Base-by-base conservation (phyloP, 2,888 invertebrate species). In the Rotaria sp. region DNA sequence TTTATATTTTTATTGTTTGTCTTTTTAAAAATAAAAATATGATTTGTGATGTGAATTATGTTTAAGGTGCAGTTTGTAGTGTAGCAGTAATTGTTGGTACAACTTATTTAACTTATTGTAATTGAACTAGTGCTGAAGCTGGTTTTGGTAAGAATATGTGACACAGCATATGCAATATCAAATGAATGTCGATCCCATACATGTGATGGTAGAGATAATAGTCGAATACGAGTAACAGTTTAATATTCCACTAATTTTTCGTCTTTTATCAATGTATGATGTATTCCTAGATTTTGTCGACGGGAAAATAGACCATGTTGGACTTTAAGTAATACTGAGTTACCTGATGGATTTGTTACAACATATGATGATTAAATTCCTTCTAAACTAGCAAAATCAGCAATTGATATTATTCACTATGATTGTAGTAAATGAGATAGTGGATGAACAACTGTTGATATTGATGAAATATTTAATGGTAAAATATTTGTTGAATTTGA, bases 351-450 rank as follows among this genome's bases (percentile, higher is more conserved):
- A 41, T 38, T 75, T 41, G 41, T 41, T 21, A 75, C 3, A 7
- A 74, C 35, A 35, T 35, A 74, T 38, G 74, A 13, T 45, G 41
- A 45, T 80, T 45, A 80, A 80, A 21, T 38, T 10, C 38, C 8
- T 26, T 4, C 3, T 7, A 38, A 1, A 38, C 1, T 21, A 80
- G 24, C 30, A 45, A 80, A n/a, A 80, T 80, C 80, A 80, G 45
- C 80, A n/a, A 80, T 80, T 26, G 80, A 80, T 45, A 45, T 80
- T 15, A 4, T 67, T 67, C 35, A 67, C 35, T 67, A 75, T 11
- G 86, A 86, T 55, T 86, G 86, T 35, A 80, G 10, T 52, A 86
- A 84, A 30, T 84, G 74, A 11, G 86, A 84, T 41, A 85, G 52
- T 55, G 38, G 55, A 48, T 67, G 35, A 21, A 35, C 45, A 18